Evolutionary conservation across 1,140 invertebrate species (phyloP), one percentile per base, ranked within the genome.

Genomic region (Procambarus clarkii): DNA sequence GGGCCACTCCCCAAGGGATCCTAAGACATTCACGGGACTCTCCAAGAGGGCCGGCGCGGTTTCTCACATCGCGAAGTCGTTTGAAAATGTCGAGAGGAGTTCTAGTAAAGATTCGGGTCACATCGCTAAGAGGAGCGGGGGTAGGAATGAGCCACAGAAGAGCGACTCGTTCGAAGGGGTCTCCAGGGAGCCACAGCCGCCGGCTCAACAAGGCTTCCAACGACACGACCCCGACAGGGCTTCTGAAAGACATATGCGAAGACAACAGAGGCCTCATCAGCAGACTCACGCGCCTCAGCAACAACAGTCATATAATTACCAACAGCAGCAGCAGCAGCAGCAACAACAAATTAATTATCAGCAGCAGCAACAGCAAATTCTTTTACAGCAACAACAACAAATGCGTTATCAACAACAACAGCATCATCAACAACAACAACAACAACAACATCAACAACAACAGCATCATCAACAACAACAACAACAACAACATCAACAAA

Each of bases 51-150:
- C 58, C 8, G 88, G 88, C 5, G 88, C 88, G 8, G 88, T 91
- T 13, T 91, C 88, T 8, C 50, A 85, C 21, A 91, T 91, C 21
- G 88, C 88, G 4, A 84, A 85, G 46, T 85, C 82, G 34, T 91
- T 91, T 34, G 88, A 91, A 45, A 88, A 46, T 34, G 77, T 46
- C 21, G 74, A 88, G 18, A 88, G 69, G 7, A 76, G 54, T 11
- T 86, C 69, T 18, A n/a, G 11, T 18, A 71, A 45, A 15, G 45
- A 46, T 11, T 86, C 64, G 45, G 44, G 82, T 21, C 78, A 50
- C 8, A 13, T 13, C 4, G 50, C 50, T 3, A 45, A 71, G 45
- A 45, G 13, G 5, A n/a, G 46, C 24, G n/a, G 69, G 2, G 13
- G 24, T n/a, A 15, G 79, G 58, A 24, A 81, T 81, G 48, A 50